Conservation (phyloP, 2,113 vertebrate genomes). For the Gila orcuttii region DNA sequence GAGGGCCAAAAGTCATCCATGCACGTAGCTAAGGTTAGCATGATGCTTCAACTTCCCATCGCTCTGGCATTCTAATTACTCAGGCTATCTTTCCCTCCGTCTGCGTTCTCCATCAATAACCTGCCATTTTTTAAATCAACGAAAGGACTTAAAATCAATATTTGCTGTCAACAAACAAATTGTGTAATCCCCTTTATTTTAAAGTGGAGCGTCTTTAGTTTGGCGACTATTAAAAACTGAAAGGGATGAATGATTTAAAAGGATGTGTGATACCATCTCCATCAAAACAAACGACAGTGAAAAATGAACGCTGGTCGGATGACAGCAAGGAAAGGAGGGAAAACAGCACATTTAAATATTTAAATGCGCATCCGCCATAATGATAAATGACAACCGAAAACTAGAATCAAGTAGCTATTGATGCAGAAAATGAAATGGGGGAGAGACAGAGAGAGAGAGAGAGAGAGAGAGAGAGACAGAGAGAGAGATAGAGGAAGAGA, state of each 20-base stretch:
- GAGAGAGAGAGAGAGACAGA: constrained; percentile 33
- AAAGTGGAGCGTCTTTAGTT: constrained; percentile 66
- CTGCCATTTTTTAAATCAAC: constrained; percentile 72
- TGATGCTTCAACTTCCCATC: constrained; percentile 70
- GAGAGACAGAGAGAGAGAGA: constrained; percentile 13
- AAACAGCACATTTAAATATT: constrained; percentile 81
- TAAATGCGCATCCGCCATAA: constrained; percentile 74
- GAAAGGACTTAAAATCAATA: constrained; percentile 76
- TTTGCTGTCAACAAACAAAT: constrained; percentile 79
- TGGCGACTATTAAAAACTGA: constrained; percentile 78
- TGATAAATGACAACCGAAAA: constrained; percentile 81
- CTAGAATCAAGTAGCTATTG: constrained; percentile 81
- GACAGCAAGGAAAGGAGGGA: constrained; percentile 69
- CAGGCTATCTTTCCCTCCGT: constrained; percentile 54
- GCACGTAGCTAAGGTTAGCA: constrained; percentile 54
- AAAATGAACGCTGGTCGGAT: constrained; percentile 75
- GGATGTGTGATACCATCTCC: constrained; percentile 74
- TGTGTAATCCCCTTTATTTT: constrained; percentile 73
- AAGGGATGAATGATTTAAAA: constrained; percentile 79
- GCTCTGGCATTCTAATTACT: constrained; percentile 73
- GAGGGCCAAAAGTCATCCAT: constrained; percentile 36
- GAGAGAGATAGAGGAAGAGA: constrained; percentile 56
- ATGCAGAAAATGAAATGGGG: constrained; percentile 83
- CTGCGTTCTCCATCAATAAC: constrained; percentile 71
- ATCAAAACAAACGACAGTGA: constrained; percentile 77